These are phyloP conservation scores for Arrhopalites spinosus DNA, from an alignment of 2,888 invertebrate genomes.

Conservation along the genomic window DNA sequence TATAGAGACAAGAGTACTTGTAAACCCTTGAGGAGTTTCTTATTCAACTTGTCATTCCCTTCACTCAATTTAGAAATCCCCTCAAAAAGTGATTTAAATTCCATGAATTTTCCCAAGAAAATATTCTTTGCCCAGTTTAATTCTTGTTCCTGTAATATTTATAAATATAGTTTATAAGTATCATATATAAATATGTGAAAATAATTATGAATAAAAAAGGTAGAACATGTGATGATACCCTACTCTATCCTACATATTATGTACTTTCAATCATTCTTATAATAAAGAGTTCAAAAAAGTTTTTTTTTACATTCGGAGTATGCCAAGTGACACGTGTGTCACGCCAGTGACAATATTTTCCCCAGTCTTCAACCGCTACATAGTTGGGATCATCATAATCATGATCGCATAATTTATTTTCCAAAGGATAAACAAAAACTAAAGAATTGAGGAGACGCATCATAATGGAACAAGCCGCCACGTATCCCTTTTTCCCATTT, in stretches of 20 bases:
- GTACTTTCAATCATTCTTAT: too few relatives aligned
- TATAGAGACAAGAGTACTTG: slow-evolving; percentile 71
- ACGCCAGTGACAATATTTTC: slow-evolving; percentile 69
- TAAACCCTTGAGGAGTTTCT: slow-evolving; percentile 72
- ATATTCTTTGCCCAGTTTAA: slow-evolving; percentile 70
- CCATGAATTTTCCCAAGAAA: slow-evolving; percentile 47
- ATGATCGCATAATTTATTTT: slow-evolving; percentile 50
- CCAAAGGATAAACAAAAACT: slow-evolving; percentile 52
- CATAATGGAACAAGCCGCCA: slow-evolving; percentile 46
- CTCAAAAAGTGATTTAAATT: slow-evolving; percentile 64
- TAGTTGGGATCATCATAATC: slow-evolving; percentile 55
- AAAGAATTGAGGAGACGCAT: slow-evolving; percentile 51
- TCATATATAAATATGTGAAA: too few relatives aligned
- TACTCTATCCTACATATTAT: too few relatives aligned
- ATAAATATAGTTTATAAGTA: too few relatives aligned
- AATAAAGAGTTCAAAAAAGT: too few relatives aligned
- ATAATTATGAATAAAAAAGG: too few relatives aligned
- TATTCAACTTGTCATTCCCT: slow-evolving; percentile 64
- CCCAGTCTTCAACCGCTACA: slow-evolving; percentile 71
- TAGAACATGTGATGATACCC: too few relatives aligned
- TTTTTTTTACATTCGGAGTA: slow-evolving; percentile 64
- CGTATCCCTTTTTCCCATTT: slow-evolving; percentile 55
- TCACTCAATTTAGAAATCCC: slow-evolving; percentile 65
- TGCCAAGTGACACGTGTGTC: slow-evolving; percentile 77
- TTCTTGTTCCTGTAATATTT: too few relatives aligned